Conservation (phyloP, 1,140 invertebrate genomes). For the Sycophaga agraensis region DNA sequence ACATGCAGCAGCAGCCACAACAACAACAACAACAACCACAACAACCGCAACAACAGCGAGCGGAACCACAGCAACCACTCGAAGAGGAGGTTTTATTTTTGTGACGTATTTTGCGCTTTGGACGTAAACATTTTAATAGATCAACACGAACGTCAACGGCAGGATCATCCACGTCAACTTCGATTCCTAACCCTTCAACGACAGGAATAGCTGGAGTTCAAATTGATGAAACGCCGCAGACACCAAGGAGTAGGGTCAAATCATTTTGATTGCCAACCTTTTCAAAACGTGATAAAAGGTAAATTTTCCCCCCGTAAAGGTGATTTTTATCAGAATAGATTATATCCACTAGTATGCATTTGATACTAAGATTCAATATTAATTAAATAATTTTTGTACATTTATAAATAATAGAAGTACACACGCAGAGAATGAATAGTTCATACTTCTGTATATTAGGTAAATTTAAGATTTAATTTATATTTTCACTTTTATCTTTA, state of each 20-base stretch:
- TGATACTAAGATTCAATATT: background rate
- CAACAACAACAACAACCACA: slow-evolving; percentile 37
- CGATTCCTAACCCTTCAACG: slow-evolving; percentile 40
- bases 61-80: slow-evolving; percentile 38
- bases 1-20: slow-evolving; percentile 38
- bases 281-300: slow-evolving; percentile 10
- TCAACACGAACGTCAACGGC: slow-evolving; percentile 34
- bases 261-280: slow-evolving; percentile 52
- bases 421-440: background rate
- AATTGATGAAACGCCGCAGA: slow-evolving; percentile 19
- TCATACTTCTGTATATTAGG: too few relatives aligned
- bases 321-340: too few relatives aligned
- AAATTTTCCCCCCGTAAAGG: background rate
- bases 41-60: slow-evolving; percentile 33
- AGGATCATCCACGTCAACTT: slow-evolving; percentile 38
- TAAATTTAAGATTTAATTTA: too few relatives aligned
- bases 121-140: slow-evolving; percentile 48
- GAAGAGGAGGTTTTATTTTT: slow-evolving; percentile 61
- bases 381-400: slow-evolving; percentile 12
- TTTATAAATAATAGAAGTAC: slow-evolving; percentile 17
- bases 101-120: slow-evolving; percentile 57
- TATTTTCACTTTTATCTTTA: too few relatives aligned
- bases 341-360: too few relatives aligned
- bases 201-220: slow-evolving; percentile 5
- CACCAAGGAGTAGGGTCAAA: slow-evolving; percentile 48